These are phyloP conservation scores for Steinernema feltiae DNA, from an alignment of 1,140 invertebrate genomes.

Conservation along the genomic window DNA sequence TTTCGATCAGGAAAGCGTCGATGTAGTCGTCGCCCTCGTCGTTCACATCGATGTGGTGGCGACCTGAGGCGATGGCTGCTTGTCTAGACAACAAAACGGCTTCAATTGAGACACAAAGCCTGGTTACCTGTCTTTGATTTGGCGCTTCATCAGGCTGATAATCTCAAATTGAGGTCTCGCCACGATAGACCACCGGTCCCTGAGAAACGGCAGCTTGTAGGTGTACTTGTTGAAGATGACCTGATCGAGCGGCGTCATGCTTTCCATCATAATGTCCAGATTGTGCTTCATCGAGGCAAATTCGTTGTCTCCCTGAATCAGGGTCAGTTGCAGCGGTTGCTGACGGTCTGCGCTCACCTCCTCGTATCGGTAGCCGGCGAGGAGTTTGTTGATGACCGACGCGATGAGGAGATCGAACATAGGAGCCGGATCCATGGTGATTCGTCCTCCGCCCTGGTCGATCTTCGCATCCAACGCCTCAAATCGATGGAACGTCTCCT, in stretches of 20 bases:
- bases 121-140: conserved; percentile 13
- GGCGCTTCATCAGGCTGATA: conserved; percentile 20
- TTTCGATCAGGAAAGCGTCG: conserved; percentile 61
- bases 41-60: conserved; percentile 59
- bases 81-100: too few relatives aligned
- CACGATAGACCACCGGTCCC: conserved; percentile 44
- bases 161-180: conserved; percentile 35
- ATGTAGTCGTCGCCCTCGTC: conserved; percentile 60
- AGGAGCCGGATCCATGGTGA: not conserved
- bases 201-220: conserved; percentile 33
- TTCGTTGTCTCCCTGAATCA: not conserved
- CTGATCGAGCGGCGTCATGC: not conserved
- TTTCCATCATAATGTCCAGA: not conserved
- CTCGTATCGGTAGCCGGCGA: conserved; percentile 20
- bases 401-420: conserved; percentile 22
- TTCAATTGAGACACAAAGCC: too few relatives aligned
- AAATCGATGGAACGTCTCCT: conserved; percentile 52
- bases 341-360: not conserved
- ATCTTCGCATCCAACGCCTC: conserved; percentile 27
- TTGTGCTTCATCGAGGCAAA: not conserved
- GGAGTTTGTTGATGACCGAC: conserved; percentile 31
- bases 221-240: not conserved
- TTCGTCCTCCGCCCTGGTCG: not conserved
- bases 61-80: too few relatives aligned
- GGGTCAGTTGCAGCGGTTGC: not conserved